phyloP scores from a whole-genome alignment of 2,113 vertebrate species.

The Microtus pennsylvanicus region DNA sequence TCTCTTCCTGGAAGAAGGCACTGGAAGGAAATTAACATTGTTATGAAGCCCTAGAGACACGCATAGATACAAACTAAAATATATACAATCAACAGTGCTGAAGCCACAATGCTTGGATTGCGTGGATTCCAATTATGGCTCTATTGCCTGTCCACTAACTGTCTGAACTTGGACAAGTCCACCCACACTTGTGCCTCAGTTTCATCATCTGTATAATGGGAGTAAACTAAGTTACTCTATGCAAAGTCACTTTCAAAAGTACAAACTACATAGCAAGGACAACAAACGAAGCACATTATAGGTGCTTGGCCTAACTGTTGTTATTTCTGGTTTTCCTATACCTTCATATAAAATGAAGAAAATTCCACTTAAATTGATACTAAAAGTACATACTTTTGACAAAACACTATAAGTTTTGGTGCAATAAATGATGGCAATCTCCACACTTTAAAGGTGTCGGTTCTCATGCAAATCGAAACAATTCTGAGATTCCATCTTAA shows the following conservation, averaged over 20 bases:
- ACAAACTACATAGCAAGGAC: too few relatives aligned
- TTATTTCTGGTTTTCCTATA: background rate
- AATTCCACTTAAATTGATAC: background rate
- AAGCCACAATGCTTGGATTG: background rate
- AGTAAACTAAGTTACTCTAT: background rate
- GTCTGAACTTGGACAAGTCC: background rate
- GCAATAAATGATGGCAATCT: background rate
- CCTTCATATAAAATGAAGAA: background rate
- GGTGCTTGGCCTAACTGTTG: background rate
- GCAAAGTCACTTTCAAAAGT: background rate
- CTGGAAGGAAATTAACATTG: background rate
- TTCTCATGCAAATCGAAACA: background rate
- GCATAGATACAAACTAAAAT: background rate
- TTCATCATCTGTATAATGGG: background rate
- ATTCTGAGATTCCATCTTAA: too few relatives aligned
- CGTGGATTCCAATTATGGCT: background rate
- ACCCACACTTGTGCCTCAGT: background rate
- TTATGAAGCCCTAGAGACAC: background rate
- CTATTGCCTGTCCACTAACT: too few relatives aligned
- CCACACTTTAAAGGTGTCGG: background rate
- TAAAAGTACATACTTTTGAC: background rate
- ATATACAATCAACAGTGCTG: background rate
- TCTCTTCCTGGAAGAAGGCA: background rate
- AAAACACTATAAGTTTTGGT: background rate
- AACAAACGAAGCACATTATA: background rate